Percentiles rank a stretch among this genome's conserved stretches.
Conservation (phyloP, 2,888 invertebrate species). For the Tipula vernalis region DNA sequence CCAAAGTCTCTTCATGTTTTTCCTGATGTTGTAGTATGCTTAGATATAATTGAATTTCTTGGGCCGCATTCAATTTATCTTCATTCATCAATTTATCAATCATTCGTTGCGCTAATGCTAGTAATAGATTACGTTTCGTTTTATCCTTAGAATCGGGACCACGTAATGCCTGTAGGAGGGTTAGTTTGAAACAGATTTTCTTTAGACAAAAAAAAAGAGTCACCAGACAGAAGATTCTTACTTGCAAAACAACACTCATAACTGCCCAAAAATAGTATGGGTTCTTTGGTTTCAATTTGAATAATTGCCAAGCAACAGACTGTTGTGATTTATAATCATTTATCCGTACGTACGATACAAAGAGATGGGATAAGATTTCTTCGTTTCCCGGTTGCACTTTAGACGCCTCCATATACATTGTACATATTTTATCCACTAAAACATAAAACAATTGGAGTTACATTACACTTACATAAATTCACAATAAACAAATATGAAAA, state of each 20-base stretch:
- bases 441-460: conserved; percentile 10
- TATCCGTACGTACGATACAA: conserved; percentile 89
- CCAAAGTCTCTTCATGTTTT: conserved; percentile 69
- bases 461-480: neutral
- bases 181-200: neutral
- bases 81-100: conserved; percentile 77
- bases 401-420: conserved; percentile 78
- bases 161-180: conserved; percentile 30
- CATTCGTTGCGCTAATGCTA: conserved; percentile 89
- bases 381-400: conserved; percentile 78
- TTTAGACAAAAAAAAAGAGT: neutral
- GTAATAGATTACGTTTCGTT: conserved; percentile 53
- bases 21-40: conserved; percentile 71
- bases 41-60: conserved; percentile 82
- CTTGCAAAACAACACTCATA: conserved; percentile 93
- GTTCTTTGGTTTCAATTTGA: conserved; percentile 83
- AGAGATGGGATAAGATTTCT: conserved; percentile 84
- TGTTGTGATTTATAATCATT: conserved; percentile 86
- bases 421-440: conserved; percentile 78
- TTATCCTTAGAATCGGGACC: conserved; percentile 39
- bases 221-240: conserved; percentile 24
- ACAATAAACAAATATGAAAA: neutral
- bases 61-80: conserved; percentile 83
- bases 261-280: conserved; percentile 98
- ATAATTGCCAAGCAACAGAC: conserved; percentile 75